A percentile compares a stretch with the other conserved stretches of the same genome.
Evolutionary conservation across 2,888 invertebrate species (phyloP).

Genomic region (Oxystoma pomonae): DNA sequence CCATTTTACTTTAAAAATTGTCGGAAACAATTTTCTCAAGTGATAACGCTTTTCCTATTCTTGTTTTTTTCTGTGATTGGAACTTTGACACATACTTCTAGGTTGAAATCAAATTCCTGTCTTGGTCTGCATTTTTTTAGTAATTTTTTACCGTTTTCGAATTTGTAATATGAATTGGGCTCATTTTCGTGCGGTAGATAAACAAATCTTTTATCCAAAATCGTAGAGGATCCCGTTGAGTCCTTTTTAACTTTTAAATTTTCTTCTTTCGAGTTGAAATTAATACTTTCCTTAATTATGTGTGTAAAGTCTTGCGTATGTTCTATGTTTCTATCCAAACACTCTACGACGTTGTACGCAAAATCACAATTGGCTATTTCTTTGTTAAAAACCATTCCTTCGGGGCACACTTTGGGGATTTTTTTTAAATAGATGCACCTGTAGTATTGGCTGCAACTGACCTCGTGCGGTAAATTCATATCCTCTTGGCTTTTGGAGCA

Average conservation of each 20-base stretch:
- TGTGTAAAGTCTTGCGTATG: background rate
- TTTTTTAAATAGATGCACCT: constrained; percentile 31
- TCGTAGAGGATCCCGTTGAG: constrained; percentile 2
- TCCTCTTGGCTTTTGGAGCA: constrained; percentile 19
- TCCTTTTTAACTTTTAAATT: constrained; percentile 8
- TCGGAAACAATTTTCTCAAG: no score
- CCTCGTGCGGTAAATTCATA: constrained; percentile 29
- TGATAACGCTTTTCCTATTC: no score
- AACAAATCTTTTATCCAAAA: constrained; percentile 10
- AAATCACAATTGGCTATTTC: constrained; percentile 31
- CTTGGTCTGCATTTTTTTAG: constrained; percentile 29
- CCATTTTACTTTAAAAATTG: no score
- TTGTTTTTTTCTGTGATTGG: background rate
- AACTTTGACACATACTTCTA: constrained; percentile 19
- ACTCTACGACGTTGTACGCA: constrained; percentile 30
- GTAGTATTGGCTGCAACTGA: constrained; percentile 31
- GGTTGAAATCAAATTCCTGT: constrained; percentile 29
- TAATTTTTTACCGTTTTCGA: constrained; percentile 27
- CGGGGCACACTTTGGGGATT: constrained; percentile 31
- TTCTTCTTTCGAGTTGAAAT: background rate
- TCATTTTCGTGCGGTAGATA: constrained; percentile 30
- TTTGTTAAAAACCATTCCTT: constrained; percentile 31
- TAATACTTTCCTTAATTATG: constrained; percentile 7
- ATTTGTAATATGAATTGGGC: constrained; percentile 30
- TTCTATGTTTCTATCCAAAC: constrained; percentile 3